Percentiles rank a stretch among this genome's conserved stretches.
Conservation (phyloP, 2,888 invertebrate species). For the Drosophila leonis region DNA sequence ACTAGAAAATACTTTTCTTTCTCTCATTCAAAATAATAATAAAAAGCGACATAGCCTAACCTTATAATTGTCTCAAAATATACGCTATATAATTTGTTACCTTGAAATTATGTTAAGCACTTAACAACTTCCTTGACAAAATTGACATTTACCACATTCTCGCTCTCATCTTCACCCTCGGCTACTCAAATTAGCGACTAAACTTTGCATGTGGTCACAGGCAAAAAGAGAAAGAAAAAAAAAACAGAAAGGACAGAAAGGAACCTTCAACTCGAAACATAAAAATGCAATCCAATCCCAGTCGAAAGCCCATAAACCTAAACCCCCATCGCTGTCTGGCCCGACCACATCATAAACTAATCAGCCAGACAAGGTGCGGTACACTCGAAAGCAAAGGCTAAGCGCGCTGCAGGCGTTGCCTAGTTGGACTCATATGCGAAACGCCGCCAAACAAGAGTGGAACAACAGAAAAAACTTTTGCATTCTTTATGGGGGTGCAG, state of each 20-base stretch:
- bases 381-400: conserved; percentile 19
- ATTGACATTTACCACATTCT: conserved; percentile 21
- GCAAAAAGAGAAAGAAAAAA: background rate
- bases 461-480: conserved; percentile 59
- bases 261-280: conserved; percentile 11
- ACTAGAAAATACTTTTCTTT: background rate
- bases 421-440: conserved; percentile 27
- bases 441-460: conserved; percentile 27
- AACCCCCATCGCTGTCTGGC: conserved; percentile 15
- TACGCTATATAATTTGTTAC: conserved; percentile 12
- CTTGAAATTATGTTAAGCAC: conserved; percentile 48
- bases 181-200: conserved; percentile 34
- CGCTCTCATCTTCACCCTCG: background rate
- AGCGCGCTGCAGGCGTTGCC: conserved; percentile 42
- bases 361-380: conserved; percentile 65
- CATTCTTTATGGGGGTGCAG: conserved; percentile 73
- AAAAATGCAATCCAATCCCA: conserved; percentile 31
- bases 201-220: conserved; percentile 37
- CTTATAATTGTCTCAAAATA: background rate
- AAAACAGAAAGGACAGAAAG: background rate
- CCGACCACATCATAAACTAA: conserved; percentile 72
- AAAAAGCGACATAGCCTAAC: background rate
- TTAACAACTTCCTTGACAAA: conserved; percentile 50
- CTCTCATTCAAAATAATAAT: background rate
- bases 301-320: background rate